Conservation (phyloP, 2,888 invertebrate genomes). For the Nemurella pictetii region DNA sequence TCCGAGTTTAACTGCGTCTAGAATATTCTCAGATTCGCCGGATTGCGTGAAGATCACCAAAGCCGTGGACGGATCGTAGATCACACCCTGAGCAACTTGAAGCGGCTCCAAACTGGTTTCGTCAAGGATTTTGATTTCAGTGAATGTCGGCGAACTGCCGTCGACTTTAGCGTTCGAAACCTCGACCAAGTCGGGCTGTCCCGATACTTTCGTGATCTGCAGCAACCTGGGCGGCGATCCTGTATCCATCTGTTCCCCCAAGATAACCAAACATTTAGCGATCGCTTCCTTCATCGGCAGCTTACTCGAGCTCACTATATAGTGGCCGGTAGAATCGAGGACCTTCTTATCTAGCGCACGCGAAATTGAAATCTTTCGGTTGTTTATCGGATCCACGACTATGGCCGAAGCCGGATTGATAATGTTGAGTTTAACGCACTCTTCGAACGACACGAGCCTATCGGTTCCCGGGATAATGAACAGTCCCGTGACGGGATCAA, state of each 20-base stretch:
- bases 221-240: slow-evolving; percentile 63
- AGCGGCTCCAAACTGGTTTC: slow-evolving; percentile 62
- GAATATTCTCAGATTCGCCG: slow-evolving; percentile 70
- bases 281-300: slow-evolving; percentile 78
- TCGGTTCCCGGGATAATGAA: slow-evolving; percentile 88
- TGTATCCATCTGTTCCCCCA: slow-evolving; percentile 57
- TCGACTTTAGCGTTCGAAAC: slow-evolving; percentile 58
- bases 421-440: slow-evolving; percentile 82
- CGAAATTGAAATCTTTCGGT: slow-evolving; percentile 66
- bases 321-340: slow-evolving; percentile 77
- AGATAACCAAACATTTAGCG: slow-evolving; percentile 62
- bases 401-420: slow-evolving; percentile 82
- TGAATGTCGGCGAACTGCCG: slow-evolving; percentile 56
- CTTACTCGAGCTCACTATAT: slow-evolving; percentile 58
- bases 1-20: slow-evolving; percentile 77
- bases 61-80: slow-evolving; percentile 77
- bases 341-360: slow-evolving; percentile 79
- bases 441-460: slow-evolving; percentile 79
- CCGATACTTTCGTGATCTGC: slow-evolving; percentile 72
- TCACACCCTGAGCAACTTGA: slow-evolving; percentile 71
- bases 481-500: slow-evolving; percentile 80
- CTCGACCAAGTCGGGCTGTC: slow-evolving; percentile 72
- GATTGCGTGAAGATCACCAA: slow-evolving; percentile 72
- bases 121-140: slow-evolving; percentile 56
- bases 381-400: slow-evolving; percentile 76